Conservation (phyloP, 2,888 invertebrate species). For the Mechanitis mazaeus region DNA sequence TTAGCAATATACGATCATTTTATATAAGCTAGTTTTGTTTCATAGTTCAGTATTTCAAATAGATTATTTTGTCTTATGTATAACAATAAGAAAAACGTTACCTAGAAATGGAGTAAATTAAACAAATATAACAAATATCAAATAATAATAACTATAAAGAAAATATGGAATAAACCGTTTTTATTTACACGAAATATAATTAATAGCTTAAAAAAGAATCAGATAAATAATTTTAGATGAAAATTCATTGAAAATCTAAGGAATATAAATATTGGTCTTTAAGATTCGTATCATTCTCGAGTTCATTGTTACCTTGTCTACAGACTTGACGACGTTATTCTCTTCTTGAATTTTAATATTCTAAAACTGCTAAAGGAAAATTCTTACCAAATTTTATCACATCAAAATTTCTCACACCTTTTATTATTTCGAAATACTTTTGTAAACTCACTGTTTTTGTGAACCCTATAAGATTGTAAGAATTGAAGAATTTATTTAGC, state of each 20-base stretch:
- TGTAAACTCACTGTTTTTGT: background rate
- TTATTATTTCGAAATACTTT: slow-evolving; percentile 1
- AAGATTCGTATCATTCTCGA: slow-evolving; percentile 1
- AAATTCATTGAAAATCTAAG: slow-evolving; percentile 2
- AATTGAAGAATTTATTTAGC: slow-evolving; percentile 1
- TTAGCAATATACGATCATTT: background rate
- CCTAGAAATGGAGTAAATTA: too few species aligned
- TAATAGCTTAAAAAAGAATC: too few species aligned
- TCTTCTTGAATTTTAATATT: slow-evolving; percentile 3
- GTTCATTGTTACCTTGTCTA: slow-evolving; percentile 5
- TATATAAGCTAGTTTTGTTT: too few species aligned
- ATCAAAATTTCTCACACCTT: background rate
- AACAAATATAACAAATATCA: too few species aligned
- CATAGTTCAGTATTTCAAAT: too few species aligned
- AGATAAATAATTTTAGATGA: background rate
- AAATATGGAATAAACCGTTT: too few species aligned
- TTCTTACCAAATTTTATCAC: too few species aligned
- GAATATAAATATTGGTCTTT: slow-evolving; percentile 3
- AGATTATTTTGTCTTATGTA: too few species aligned
- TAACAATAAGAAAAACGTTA: too few species aligned
- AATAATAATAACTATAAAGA: too few species aligned
- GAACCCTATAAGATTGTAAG: slow-evolving; percentile 3
- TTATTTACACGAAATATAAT: too few species aligned
- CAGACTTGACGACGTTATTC: slow-evolving; percentile 1
- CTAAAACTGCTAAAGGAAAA: too few species aligned